Conservation (phyloP, 2,888 invertebrate genomes). For the Drosophila silvestris region DNA sequence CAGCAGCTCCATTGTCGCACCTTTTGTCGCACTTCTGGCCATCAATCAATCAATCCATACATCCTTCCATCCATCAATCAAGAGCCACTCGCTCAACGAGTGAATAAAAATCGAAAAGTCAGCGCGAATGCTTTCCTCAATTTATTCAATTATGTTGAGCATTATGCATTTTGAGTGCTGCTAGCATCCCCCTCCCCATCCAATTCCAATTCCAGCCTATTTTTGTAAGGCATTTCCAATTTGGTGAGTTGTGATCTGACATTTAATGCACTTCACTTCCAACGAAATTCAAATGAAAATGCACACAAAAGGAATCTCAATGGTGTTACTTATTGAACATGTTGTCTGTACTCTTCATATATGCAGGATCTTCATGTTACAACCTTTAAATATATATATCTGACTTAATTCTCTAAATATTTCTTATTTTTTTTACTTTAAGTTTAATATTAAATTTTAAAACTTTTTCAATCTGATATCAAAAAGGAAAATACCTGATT, state of each 20-base stretch:
- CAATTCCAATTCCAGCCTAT: neutral
- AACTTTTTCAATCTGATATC: neutral
- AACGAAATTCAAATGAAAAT: neutral
- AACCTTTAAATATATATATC: neutral
- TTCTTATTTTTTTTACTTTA: neutral
- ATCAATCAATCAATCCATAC: slow-evolving; percentile 65
- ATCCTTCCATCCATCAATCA: slow-evolving; percentile 63
- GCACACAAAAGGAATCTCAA: neutral
- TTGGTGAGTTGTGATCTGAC: slow-evolving; percentile 55
- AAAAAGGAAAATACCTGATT: neutral
- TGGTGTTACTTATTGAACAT: neutral
- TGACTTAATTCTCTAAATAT: neutral
- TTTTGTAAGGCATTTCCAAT: slow-evolving; percentile 36
- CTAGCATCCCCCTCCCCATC: slow-evolving; percentile 3
- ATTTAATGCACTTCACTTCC: slow-evolving; percentile 3
- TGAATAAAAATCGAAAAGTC: slow-evolving; percentile 43
- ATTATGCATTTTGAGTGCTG: slow-evolving; percentile 33
- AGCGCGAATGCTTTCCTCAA: slow-evolving; percentile 15
- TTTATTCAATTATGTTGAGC: slow-evolving; percentile 2
- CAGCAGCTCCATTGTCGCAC: slow-evolving; percentile 45
- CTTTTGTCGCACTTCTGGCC: slow-evolving; percentile 48
- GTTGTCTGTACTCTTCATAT: neutral
- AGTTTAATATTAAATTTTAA: neutral
- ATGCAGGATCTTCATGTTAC: neutral
- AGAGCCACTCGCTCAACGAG: slow-evolving; percentile 9